These are phyloP conservation scores for Himalopsyche tibetana DNA, from an alignment of 2,888 invertebrate genomes.

Conservation along the genomic window DNA sequence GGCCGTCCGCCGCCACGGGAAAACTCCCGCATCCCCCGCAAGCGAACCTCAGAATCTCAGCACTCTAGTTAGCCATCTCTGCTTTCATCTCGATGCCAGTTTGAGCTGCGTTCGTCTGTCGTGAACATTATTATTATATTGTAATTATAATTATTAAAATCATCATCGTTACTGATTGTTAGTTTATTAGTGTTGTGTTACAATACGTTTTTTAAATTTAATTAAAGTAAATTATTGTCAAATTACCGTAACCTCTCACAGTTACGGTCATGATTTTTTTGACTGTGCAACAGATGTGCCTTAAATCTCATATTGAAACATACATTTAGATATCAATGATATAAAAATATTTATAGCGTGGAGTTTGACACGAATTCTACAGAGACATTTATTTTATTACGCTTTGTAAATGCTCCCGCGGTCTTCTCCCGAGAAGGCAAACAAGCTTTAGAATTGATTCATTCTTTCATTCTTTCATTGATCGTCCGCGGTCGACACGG, in stretches of 20 bases:
- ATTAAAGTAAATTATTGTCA: slow-evolving; percentile 19
- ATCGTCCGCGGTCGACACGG: not conserved
- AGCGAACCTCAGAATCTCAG: not conserved
- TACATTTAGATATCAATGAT: slow-evolving; percentile 39
- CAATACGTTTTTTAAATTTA: slow-evolving; percentile 14
- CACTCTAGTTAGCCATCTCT: not conserved
- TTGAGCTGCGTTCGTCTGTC: slow-evolving; percentile 23
- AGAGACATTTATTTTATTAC: not conserved
- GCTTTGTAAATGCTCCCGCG: slow-evolving; percentile 12
- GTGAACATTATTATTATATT: slow-evolving; percentile 54
- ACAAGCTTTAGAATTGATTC: slow-evolving; percentile 5
- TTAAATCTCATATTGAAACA: slow-evolving; percentile 39
- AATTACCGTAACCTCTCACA: not conserved
- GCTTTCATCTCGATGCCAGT: slow-evolving; percentile 4
- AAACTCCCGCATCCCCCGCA: not conserved
- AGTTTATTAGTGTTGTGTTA: slow-evolving; percentile 12
- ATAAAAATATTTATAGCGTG: not conserved
- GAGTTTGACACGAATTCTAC: not conserved
- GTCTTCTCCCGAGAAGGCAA: not conserved
- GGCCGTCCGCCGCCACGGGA: not conserved
- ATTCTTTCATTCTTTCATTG: not conserved
- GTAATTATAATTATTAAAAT: slow-evolving; percentile 21
- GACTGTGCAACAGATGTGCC: slow-evolving; percentile 54
- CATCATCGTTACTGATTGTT: slow-evolving; percentile 11
- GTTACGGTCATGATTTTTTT: slow-evolving; percentile 24